Base-by-base conservation (phyloP, 2,113 vertebrate genomes). In the Myrmecobius fasciatus region DNA sequence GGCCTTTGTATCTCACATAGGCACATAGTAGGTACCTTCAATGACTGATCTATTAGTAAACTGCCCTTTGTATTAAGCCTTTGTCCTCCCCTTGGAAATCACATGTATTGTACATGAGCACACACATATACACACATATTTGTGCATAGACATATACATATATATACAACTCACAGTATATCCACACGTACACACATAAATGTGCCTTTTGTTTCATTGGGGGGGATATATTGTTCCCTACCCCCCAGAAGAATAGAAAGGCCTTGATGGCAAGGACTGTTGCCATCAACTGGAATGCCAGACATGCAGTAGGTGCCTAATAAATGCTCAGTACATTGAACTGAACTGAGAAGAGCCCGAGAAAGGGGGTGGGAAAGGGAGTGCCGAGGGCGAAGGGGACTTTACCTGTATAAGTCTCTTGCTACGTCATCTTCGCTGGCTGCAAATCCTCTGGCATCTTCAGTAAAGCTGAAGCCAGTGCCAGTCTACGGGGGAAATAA, bases 381-480 rank as follows among this genome's bases (percentile, higher is more conserved):
- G 43, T 3, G 6, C 36, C 36, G n/a, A 36, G 75, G 90, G 20
- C 6, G 47, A 91, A 89, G 8, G 0, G 60, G 28, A 31, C 75
- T 52, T 96, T 97, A 99, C 99, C 96, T 98, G 97, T 99, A 99
- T 46, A 99, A 98, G 96, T 99, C 98, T 96, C 97, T 98, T 90
- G 98, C 99, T 20, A 99, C 98, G 22, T 99, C 98, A 46, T 99
- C 99, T 98, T 99, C 97, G 53, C 98, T 98, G 96, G 96, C 94
- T 8, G 98, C 98, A 89, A 97, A 99, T 91, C 98, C 99, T 31
- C 7, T 20, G 89, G 97, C 96, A 20, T 98, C 96, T 0, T 98
- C 98, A 2, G 98, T 99, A 91, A 99, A 99, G 97, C 98, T 99
- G 98, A 99, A 99, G 25, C 98, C 99, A 51, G 99, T 99, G 89